These are phyloP conservation scores for Xestia sexstrigata DNA, from an alignment of 2,888 invertebrate genomes.

Conservation along the genomic window DNA sequence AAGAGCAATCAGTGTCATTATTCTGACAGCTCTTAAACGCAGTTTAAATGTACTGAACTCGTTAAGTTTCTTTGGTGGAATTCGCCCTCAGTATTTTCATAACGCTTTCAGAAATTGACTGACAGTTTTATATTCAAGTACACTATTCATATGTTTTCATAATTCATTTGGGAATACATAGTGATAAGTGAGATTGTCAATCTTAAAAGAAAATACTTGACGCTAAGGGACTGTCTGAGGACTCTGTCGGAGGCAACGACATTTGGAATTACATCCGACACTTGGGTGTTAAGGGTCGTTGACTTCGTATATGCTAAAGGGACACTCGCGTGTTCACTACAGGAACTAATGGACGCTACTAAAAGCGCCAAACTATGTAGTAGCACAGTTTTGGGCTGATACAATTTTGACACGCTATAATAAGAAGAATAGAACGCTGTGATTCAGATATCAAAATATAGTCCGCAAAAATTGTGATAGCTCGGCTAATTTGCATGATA, in stretches of 20 bases:
- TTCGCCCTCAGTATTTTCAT: not conserved
- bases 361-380: too few species aligned
- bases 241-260: not conserved
- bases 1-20: not conserved
- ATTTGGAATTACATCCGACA: slow-evolving; percentile 14
- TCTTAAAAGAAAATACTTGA: slow-evolving; percentile 8
- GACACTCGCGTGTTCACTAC: too few species aligned
- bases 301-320: not conserved
- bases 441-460: too few species aligned
- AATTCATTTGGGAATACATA: not conserved
- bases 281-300: not conserved
- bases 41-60: not conserved
- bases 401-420: too few species aligned
- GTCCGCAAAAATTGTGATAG: too few species aligned
- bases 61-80: not conserved
- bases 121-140: not conserved
- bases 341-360: too few species aligned
- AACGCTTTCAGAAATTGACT: not conserved
- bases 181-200: not conserved
- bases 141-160: not conserved
- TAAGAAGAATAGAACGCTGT: too few species aligned
- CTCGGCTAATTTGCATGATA: too few species aligned
- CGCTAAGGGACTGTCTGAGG: not conserved
- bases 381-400: too few species aligned
- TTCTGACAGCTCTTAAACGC: not conserved